Evolutionary conservation across 2,113 vertebrate genomes (phyloP), one percentile per base, ranked within the genome.

Genomic region (Pelobates fuscus): DNA sequence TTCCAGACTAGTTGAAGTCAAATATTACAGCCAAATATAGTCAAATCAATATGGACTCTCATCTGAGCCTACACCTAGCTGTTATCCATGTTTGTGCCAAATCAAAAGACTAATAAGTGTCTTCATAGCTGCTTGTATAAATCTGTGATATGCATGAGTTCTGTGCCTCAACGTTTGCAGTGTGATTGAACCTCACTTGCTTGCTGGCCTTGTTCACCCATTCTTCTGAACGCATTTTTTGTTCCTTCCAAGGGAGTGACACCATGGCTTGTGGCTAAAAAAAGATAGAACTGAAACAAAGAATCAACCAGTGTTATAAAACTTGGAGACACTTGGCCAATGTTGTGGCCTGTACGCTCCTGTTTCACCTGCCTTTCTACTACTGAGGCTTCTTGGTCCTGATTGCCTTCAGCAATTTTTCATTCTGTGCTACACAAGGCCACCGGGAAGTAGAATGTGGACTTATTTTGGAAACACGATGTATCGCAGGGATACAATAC

Each of bases 261-360:
- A 46, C 97, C 97, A 21, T 99, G 97, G 97, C 94, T 99, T 88
- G 95, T 99, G 88, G 97, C 96, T 91, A 94, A 95, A 91, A 92
- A 89, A 87, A 91, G 84, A 91, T 91, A 84, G 89, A 74, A 77
- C 81, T 81, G 79, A 87, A 80, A 58, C 79, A 81, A 24, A 49
- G 65, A 41, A 43, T 21, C 30, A 65, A 24, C 30, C 15, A 61
- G 24, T 55, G 83, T 80, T 90, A 85, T 93, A 92, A 89, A 88
- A 93, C 92, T 92, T 90, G 88, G 87, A 91, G 82, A 83, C 84
- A 80, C 86, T 86, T 86, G 67, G 83, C 86, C 77, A 81, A 73
- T 78, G 78, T 86, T 86, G 87, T 83, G 86, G 82, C 82, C 83
- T 84, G 86, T 82, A 85, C 66, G 81, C 87, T 88, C 89, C 84